Percentiles rank a stretch among this genome's conserved stretches.
Conservation (phyloP, 2,888 invertebrate genomes). For the Cerceris rybyensis region DNA sequence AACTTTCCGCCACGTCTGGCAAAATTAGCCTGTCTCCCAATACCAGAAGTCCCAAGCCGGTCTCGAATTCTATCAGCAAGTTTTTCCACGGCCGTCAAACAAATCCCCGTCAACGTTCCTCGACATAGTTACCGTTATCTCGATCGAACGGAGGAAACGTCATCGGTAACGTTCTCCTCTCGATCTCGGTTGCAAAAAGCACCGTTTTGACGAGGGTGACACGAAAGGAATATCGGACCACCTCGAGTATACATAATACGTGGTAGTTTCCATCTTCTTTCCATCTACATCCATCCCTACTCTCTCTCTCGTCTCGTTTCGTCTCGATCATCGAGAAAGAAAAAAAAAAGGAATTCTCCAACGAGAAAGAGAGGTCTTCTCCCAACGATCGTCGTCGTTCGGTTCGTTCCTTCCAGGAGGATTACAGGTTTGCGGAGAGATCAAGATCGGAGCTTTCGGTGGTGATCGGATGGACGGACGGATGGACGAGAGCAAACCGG, state of each 20-base stretch:
- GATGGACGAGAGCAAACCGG: slow-evolving; percentile 69
- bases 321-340: slow-evolving; percentile 8
- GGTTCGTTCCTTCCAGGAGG: slow-evolving; percentile 70
- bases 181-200: slow-evolving; percentile 56
- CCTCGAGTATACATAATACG: slow-evolving; percentile 60
- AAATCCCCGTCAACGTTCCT: slow-evolving; percentile 36
- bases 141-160: slow-evolving; percentile 69
- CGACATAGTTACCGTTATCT: slow-evolving; percentile 53
- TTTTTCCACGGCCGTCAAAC: slow-evolving; percentile 26
- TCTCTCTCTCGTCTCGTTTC: slow-evolving; percentile 20
- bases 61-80: neutral
- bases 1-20: too few species aligned
- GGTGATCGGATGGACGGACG: slow-evolving; percentile 74
- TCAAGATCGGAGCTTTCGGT: slow-evolving; percentile 78
- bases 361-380: neutral
- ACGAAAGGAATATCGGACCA: slow-evolving; percentile 47
- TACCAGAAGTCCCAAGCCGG: slow-evolving; percentile 3
- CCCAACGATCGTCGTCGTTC: slow-evolving; percentile 53
- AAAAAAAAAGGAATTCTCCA: slow-evolving; percentile 21
- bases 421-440: slow-evolving; percentile 82
- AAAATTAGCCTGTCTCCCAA: neutral
- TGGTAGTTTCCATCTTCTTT: slow-evolving; percentile 29
- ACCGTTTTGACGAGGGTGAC: slow-evolving; percentile 59
- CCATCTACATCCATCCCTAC: slow-evolving; percentile 17
- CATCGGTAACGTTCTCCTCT: slow-evolving; percentile 49